These are phyloP conservation scores for Cyclophora albipunctata DNA, from an alignment of 2,888 invertebrate species.

Conservation along the genomic window DNA sequence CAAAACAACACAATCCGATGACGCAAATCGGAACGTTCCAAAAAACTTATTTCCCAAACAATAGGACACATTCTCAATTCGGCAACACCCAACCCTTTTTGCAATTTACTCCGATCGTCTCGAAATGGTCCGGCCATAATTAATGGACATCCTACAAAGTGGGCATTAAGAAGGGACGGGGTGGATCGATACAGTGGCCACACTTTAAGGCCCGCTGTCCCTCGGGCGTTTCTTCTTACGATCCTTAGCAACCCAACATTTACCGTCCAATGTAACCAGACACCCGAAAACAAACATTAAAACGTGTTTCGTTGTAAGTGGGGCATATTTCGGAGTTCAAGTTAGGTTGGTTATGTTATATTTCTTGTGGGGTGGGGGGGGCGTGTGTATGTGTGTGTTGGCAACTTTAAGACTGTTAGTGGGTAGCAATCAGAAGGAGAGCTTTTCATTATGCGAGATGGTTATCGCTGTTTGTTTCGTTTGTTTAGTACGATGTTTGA, in stretches of 20 bases:
- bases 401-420: slow-evolving; percentile 58
- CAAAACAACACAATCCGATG: no score
- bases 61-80: slow-evolving; percentile 14
- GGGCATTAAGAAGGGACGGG: slow-evolving; percentile 62
- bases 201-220: slow-evolving; percentile 46
- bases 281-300: slow-evolving; percentile 36
- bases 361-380: slow-evolving; percentile 40
- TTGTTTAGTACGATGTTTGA: slow-evolving; percentile 39
- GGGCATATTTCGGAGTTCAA: slow-evolving; percentile 19
- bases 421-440: slow-evolving; percentile 68
- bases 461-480: slow-evolving; percentile 63
- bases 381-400: slow-evolving; percentile 46
- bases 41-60: slow-evolving; percentile 20
- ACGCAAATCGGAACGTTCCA: background rate
- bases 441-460: slow-evolving; percentile 70
- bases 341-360: slow-evolving; percentile 37
- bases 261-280: slow-evolving; percentile 40
- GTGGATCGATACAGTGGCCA: slow-evolving; percentile 60
- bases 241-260: slow-evolving; percentile 51
- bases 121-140: slow-evolving; percentile 54
- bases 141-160: slow-evolving; percentile 65
- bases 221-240: slow-evolving; percentile 61
- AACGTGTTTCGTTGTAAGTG: slow-evolving; percentile 16
- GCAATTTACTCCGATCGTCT: slow-evolving; percentile 33
- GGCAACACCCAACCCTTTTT: slow-evolving; percentile 21